phyloP scores from a whole-genome alignment of 1,140 invertebrate genomes.

The Saxidomus purpurata region DNA sequence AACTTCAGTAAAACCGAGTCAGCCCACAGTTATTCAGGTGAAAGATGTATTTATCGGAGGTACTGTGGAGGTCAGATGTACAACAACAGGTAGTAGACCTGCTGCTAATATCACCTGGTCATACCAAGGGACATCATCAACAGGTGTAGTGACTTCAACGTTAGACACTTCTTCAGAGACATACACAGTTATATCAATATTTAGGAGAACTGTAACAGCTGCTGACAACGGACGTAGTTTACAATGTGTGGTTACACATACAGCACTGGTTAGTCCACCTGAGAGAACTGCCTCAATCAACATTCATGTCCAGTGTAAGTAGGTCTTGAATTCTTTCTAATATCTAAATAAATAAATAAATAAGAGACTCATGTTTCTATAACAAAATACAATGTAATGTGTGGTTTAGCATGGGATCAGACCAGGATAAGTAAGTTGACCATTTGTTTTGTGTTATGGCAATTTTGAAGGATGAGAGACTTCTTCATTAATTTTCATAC shows the following conservation, averaged over 20 bases:
- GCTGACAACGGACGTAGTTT: not conserved
- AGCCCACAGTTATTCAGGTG: not conserved
- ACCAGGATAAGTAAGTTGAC: too few species aligned
- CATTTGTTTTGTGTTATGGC: too few species aligned
- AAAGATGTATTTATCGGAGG: not conserved
- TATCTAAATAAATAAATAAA: too few species aligned
- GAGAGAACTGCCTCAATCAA: not conserved
- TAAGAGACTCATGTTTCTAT: too few species aligned
- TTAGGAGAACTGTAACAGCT: not conserved
- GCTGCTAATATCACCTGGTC: constrained; percentile 14
- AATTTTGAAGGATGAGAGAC: too few species aligned
- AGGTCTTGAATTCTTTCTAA: too few species aligned
- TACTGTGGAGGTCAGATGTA: constrained; percentile 5
- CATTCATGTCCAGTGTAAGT: not conserved
- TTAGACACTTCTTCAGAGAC: constrained; percentile 4
- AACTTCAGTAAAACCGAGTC: not conserved
- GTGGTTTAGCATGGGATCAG: too few species aligned
- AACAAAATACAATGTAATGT: too few species aligned
- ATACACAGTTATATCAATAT: not conserved
- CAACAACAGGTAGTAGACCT: constrained; percentile 12
- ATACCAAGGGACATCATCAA: not conserved
- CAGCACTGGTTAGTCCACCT: not conserved
- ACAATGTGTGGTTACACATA: constrained; percentile 7
- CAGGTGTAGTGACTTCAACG: not conserved
- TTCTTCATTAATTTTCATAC: too few species aligned